Base-by-base conservation (phyloP, 64 coral and sea anemone species). In the Montipora sp. region DNA sequence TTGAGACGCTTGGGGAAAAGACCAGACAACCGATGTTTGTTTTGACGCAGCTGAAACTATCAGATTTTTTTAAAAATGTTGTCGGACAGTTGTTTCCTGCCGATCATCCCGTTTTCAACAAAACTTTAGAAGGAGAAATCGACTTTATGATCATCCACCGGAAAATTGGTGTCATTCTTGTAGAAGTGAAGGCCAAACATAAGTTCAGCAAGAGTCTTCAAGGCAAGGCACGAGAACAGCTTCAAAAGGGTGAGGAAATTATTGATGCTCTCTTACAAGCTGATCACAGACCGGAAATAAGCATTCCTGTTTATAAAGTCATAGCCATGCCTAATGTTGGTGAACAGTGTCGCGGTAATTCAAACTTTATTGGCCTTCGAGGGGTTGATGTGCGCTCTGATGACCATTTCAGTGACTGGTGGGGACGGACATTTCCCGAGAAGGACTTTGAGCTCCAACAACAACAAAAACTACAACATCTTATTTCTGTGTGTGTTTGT, bases 1-100 rank as follows among this genome's bases (percentile, higher is more conserved):
- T 83, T 11, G 36, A 83, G 18, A 47, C 65, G 44, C 66, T 83
- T 47, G 81, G 81, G 21, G 19, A 83, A 67, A 19, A 47, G 59
- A 68, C 59, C 1, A 83, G 66, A 9, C 59, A 83, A 36, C 81
- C 81, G 55, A 83, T 83, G 81, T 83, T 83, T 68, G 60, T 83
- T 68, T 27, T 83, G 24, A 15, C 59, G 22, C 22, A 83, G 18
- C 23, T 83, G 16, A 83, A 83, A 60, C 5, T 68, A 13, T 16
- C 81, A 16, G 59, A 83, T n/a, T 70, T 83, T 58, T 66, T 83
- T 5, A 67, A 47, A 60, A 24, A 83, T 83, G 22, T 61, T 2
- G 23, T 83, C 36, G 16, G 20, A 8, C 78, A 80, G 22, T 14
- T 2, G 43, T 18, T 84, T 20, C 81, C 81, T n/a, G 27, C 44